Conservation (phyloP, 1,140 invertebrate genomes). For the Eulimnadia texana region DNA sequence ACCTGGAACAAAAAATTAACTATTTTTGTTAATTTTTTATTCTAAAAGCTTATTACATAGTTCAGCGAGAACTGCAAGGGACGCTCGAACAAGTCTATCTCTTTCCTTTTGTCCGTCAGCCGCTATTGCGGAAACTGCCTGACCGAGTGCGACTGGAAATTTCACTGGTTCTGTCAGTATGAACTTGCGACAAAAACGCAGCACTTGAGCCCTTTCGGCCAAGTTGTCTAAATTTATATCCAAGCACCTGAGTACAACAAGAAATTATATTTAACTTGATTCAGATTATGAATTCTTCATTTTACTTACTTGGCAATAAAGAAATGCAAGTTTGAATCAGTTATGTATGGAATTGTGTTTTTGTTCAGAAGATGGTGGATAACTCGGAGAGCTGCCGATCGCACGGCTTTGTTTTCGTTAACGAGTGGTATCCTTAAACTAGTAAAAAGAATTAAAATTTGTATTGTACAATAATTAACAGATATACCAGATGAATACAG, state of each 20-base stretch:
- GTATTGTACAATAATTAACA: background rate
- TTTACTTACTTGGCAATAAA: constrained; percentile 49
- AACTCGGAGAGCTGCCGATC: constrained; percentile 68
- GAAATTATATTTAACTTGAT: constrained; percentile 10
- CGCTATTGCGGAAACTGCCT: constrained; percentile 65
- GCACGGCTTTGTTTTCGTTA: constrained; percentile 71
- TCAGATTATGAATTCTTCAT: background rate
- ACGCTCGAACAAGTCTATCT: constrained; percentile 62
- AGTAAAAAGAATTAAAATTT: constrained; percentile 27
- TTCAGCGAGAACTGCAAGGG: constrained; percentile 72
- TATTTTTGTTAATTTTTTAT: constrained; percentile 14
- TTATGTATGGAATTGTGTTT: constrained; percentile 59
- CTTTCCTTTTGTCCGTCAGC: constrained; percentile 53
- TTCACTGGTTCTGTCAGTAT: constrained; percentile 45
- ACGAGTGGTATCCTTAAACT: constrained; percentile 70
- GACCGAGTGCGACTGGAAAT: constrained; percentile 46
- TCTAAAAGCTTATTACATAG: constrained; percentile 37
- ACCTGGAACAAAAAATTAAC: constrained; percentile 35
- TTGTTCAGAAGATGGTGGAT: constrained; percentile 66
- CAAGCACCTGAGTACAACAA: constrained; percentile 35
- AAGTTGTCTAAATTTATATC: constrained; percentile 70
- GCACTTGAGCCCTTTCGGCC: constrained; percentile 73
- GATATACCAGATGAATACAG: constrained; percentile 1
- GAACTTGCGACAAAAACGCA: constrained; percentile 61
- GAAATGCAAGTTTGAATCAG: constrained; percentile 63